Evolutionary conservation across 2,797 vertebrate species (phyloP), one percentile per base, ranked within the genome.

Genomic region (Sebastes iracundus): DNA sequence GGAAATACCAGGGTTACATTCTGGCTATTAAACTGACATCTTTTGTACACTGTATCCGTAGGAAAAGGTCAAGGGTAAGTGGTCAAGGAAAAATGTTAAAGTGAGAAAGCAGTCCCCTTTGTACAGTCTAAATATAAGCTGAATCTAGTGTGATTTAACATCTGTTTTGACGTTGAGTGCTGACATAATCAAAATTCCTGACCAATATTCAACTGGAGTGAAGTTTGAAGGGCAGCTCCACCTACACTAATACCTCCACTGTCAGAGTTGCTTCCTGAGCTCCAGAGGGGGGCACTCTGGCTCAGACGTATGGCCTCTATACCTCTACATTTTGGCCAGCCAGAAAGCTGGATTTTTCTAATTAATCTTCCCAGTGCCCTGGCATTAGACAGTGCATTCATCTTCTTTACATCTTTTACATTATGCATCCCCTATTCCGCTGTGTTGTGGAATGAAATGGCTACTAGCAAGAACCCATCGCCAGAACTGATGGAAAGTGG

Each of bases 401-500:
- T 94, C 92, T 94, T 93, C 90, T 89, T 88, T 92, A 90, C 86
- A 92, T 93, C 84, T 90, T 93, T 89, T 94, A 90, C 90, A 95
- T 94, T 95, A 95, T 94, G 91, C 93, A 94, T 93, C 85, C 62
- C 88, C 93, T 87, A 80, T 89, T 93, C 84, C 75, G 69, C 84
- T 58, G 82, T 89, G 93, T 90, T 94, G 91, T 93, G 90, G 89
- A 95, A 94, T 87, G 91, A 94, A 93, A 94, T 94, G 89, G 92
- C 93, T 92, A 91, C 90, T 86, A 92, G 90, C 90, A 91, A 87
- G 92, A 92, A 88, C 79, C 91, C 88, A 87, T 92, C 92, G 74
- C 88, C 82, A 83, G 85, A 88, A 88, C 86, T 94, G 91, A 95
- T 94, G 89, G 83, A 90, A 95, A 91, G 91, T 93, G 94, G 91